Evolutionary conservation across 2,113 vertebrate species (phyloP).

Genomic region (Alligator mississippiensis): DNA sequence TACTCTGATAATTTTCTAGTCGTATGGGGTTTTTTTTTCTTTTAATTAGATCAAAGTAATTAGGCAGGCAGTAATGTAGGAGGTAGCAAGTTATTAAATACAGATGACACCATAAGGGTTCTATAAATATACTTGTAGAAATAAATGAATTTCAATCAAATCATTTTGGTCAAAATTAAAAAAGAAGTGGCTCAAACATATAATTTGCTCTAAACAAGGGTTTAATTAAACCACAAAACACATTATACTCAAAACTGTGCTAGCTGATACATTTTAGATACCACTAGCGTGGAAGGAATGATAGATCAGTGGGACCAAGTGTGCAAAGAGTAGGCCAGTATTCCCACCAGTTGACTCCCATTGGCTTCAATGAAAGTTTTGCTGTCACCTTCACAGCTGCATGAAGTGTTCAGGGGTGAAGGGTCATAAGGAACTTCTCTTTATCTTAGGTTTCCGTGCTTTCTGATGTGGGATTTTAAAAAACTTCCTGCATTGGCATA

Average conservation of each 20-base stretch:
- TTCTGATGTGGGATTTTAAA: not conserved
- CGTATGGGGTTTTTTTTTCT: not conserved
- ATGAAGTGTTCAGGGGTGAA: not conserved
- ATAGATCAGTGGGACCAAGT: rapidly evolving
- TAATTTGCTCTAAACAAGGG: conserved; percentile 1
- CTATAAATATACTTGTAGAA: not conserved
- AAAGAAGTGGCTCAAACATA: conserved; percentile 13
- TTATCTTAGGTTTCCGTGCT: rapidly evolving
- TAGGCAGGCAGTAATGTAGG: conserved; percentile 52
- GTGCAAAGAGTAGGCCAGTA: rapidly evolving
- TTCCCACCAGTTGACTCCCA: not conserved
- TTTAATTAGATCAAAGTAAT: conserved; percentile 58
- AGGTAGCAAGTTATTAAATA: conserved; percentile 51
- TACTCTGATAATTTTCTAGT: not conserved
- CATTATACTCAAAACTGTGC: not conserved
- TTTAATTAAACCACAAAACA: not conserved
- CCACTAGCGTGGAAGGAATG: rapidly evolving
- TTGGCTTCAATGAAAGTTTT: rapidly evolving
- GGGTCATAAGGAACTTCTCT: not conserved
- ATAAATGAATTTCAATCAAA: not conserved
- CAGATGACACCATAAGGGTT: conserved; percentile 45
- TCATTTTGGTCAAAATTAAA: not conserved
- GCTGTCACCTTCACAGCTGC: not conserved
- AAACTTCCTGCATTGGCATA: rapidly evolving
- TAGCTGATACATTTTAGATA: not conserved